A percentile compares a stretch with the other conserved stretches of the same genome.
phyloP scores from a whole-genome alignment of 1,140 invertebrate species.

The Pseudomyrmex pallidus region DNA sequence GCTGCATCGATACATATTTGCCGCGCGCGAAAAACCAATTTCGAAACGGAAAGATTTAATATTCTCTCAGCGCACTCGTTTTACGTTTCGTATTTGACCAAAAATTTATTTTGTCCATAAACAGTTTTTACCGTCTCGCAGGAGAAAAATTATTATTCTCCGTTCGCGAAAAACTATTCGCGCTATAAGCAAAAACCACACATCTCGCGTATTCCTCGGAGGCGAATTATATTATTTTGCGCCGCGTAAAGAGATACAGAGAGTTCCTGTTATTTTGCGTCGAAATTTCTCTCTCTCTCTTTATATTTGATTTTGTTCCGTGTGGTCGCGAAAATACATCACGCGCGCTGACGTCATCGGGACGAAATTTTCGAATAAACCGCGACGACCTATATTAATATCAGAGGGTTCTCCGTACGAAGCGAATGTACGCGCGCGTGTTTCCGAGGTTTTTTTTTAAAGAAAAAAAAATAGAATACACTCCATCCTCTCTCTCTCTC shows the following conservation, averaged over 20 bases:
- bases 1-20: slow-evolving; percentile 1
- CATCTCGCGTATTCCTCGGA: too few relatives aligned
- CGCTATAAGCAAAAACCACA: too few relatives aligned
- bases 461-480: background rate
- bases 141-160: too few relatives aligned
- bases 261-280: slow-evolving; percentile 12
- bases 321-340: slow-evolving; percentile 23
- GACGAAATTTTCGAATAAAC: slow-evolving; percentile 35
- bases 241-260: background rate
- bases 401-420: too few relatives aligned
- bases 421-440: too few relatives aligned
- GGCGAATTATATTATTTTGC: too few relatives aligned
- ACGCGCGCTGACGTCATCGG: background rate
- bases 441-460: too few relatives aligned
- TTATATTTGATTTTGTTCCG: slow-evolving; percentile 6
- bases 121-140: background rate
- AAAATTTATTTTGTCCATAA: background rate
- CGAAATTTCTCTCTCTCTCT: background rate
- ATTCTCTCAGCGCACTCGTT: background rate
- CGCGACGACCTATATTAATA: background rate
- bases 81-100: background rate
- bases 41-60: background rate
- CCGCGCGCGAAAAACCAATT: slow-evolving; percentile 8
- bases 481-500: background rate
- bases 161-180: too few relatives aligned